phyloP scores from a whole-genome alignment of 1,140 invertebrate species.

The Lineus longissimus region DNA sequence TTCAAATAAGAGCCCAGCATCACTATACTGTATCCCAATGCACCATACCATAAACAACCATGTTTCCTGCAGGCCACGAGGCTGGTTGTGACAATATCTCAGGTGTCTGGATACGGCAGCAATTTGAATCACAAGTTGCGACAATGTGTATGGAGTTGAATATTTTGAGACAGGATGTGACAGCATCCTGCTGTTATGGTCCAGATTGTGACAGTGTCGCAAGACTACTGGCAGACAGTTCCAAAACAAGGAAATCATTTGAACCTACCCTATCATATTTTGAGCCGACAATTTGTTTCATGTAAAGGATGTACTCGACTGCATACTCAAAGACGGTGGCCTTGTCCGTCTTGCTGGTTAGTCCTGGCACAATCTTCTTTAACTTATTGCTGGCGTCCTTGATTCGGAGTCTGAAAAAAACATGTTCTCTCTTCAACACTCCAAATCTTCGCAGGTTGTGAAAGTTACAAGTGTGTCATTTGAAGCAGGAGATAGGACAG shows the following conservation, averaged over 20 bases:
- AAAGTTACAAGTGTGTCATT: background rate
- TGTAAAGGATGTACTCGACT: slow-evolving; percentile 49
- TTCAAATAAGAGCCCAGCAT: no score
- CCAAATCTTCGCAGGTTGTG: background rate
- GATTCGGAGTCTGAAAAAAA: slow-evolving; percentile 43
- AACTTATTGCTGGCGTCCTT: slow-evolving; percentile 51
- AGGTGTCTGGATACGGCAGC: no score
- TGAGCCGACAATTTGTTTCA: slow-evolving; percentile 39
- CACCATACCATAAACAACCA: no score
- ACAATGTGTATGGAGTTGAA: no score
- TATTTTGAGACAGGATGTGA: no score
- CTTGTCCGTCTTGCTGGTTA: slow-evolving; percentile 55
- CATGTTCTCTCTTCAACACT: background rate
- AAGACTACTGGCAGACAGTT: no score
- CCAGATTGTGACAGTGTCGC: no score
- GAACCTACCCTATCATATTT: slow-evolving; percentile 44
- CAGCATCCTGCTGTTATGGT: no score
- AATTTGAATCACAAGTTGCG: no score
- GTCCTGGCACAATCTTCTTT: slow-evolving; percentile 49
- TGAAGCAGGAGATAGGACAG: background rate
- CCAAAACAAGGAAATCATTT: background rate
- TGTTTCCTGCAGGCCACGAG: no score
- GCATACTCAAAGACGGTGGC: slow-evolving; percentile 55
- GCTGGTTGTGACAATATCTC: no score
- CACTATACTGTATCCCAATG: no score